Conservation (phyloP, 1,140 invertebrate species). For the Gonioctena quinquepunctata region DNA sequence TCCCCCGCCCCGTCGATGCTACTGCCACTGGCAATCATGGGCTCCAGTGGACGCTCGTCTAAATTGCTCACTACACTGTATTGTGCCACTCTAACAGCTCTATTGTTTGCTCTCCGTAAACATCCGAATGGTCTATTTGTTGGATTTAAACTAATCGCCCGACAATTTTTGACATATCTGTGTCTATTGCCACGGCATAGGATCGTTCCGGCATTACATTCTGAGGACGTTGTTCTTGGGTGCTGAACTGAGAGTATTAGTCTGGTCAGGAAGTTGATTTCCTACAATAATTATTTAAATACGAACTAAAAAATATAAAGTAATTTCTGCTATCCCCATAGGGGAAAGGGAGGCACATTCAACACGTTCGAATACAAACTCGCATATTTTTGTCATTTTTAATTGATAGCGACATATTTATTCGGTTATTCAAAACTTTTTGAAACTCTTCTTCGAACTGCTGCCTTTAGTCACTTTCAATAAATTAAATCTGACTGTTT, state of each 20-base stretch:
- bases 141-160: background rate
- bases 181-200: background rate
- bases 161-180: constrained; percentile 15
- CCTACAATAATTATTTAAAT: too few relatives aligned
- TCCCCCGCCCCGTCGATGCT: constrained; percentile 39
- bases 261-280: too few relatives aligned
- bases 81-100: constrained; percentile 39
- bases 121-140: constrained; percentile 30
- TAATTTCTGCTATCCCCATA: too few relatives aligned
- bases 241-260: too few relatives aligned
- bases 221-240: too few relatives aligned
- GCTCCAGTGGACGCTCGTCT: constrained; percentile 34
- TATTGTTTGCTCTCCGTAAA: constrained; percentile 42
- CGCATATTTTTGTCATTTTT: too few relatives aligned
- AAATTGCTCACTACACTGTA: constrained; percentile 23
- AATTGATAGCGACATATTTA: background rate
- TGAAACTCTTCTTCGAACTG: constrained; percentile 95
- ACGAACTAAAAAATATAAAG: too few relatives aligned
- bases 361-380: too few relatives aligned
- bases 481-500: constrained; percentile 99
- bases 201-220: too few relatives aligned
- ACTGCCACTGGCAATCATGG: constrained; percentile 36
- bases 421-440: constrained; percentile 71
- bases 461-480: constrained; percentile 95
- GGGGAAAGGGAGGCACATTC: too few relatives aligned